phyloP scores from a whole-genome alignment of 2,888 invertebrate species.

The Ophion obscuratus region DNA sequence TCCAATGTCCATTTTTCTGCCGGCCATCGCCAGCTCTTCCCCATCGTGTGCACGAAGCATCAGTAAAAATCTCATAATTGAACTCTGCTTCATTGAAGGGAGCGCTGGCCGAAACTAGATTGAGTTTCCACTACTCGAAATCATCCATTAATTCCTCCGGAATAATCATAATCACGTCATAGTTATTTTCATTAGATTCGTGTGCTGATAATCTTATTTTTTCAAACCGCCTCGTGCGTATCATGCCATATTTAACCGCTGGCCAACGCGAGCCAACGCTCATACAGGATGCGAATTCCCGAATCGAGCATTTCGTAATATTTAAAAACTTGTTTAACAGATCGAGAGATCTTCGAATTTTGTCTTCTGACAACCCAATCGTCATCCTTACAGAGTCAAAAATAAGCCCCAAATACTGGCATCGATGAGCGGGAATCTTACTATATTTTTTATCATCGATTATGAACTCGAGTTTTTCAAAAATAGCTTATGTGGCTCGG shows the following conservation, averaged over 20 bases:
- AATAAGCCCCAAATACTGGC: constrained; percentile 29
- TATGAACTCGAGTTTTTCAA: constrained; percentile 49
- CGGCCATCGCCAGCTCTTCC: constrained; percentile 26
- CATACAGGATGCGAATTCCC: constrained; percentile 26
- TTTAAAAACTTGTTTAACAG: constrained; percentile 30
- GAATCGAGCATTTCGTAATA: constrained; percentile 9
- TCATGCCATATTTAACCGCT: constrained; percentile 35
- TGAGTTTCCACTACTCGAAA: constrained; percentile 22
- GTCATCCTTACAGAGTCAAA: constrained; percentile 39
- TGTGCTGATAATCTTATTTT: constrained; percentile 26
- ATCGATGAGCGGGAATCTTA: constrained; percentile 1
- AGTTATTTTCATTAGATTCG: constrained; percentile 22
- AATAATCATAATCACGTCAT: constrained; percentile 32
- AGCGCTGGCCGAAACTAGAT: constrained; percentile 26
- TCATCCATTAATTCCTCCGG: constrained; percentile 32
- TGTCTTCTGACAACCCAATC: constrained; percentile 41
- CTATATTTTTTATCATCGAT: constrained; percentile 44
- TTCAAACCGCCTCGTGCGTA: constrained; percentile 39
- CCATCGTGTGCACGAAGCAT: constrained; percentile 43
- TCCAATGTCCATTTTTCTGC: constrained; percentile 55
- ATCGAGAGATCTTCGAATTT: neutral
- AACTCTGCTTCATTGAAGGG: constrained; percentile 22
- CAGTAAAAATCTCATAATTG: constrained; percentile 38
- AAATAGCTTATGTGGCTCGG: constrained; percentile 9
- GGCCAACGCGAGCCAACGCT: constrained; percentile 40